Percentiles rank a stretch among this genome's conserved stretches.
Evolutionary conservation across 1,140 invertebrate species (phyloP).

Genomic region (Aphelinus certus): DNA sequence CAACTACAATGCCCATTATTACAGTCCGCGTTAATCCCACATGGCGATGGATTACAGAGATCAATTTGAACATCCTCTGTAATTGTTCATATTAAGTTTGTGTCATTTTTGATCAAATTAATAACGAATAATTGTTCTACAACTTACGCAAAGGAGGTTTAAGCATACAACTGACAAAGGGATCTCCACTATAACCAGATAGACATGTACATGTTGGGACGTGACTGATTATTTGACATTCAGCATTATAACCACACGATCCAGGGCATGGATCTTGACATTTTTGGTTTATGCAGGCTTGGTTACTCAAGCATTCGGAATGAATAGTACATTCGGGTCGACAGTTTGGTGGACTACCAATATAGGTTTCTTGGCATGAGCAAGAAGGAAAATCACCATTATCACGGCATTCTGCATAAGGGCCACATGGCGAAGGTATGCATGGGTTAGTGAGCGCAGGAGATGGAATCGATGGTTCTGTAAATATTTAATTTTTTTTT

Average conservation of each 20-base stretch:
- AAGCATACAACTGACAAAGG: slow-evolving; percentile 68
- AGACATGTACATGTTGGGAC: slow-evolving; percentile 78
- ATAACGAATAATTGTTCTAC: slow-evolving; percentile 18
- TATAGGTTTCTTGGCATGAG: slow-evolving; percentile 78
- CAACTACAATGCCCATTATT: slow-evolving; percentile 75
- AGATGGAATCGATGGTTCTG: slow-evolving; percentile 63
- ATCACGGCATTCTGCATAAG: slow-evolving; percentile 80
- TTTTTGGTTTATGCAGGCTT: slow-evolving; percentile 77
- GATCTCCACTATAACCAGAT: slow-evolving; percentile 79
- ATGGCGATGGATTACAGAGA: slow-evolving; percentile 81
- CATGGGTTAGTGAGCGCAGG: slow-evolving; percentile 66
- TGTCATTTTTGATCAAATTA: slow-evolving; percentile 41
- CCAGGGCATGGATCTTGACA: slow-evolving; percentile 81
- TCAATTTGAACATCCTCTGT: slow-evolving; percentile 60
- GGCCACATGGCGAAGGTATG: slow-evolving; percentile 81
- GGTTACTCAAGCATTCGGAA: slow-evolving; percentile 75
- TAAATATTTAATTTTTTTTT: slow-evolving; percentile 72
- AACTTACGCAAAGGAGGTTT: slow-evolving; percentile 47
- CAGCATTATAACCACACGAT: slow-evolving; percentile 78
- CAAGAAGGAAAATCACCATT: slow-evolving; percentile 77
- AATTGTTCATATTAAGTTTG: slow-evolving; percentile 38
- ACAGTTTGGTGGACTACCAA: slow-evolving; percentile 81
- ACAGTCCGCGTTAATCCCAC: slow-evolving; percentile 81
- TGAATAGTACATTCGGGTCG: slow-evolving; percentile 78
- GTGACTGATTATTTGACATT: slow-evolving; percentile 78